Evolutionary conservation across 2,797 vertebrate genomes (phyloP).

Genomic region (Argya squamiceps): DNA sequence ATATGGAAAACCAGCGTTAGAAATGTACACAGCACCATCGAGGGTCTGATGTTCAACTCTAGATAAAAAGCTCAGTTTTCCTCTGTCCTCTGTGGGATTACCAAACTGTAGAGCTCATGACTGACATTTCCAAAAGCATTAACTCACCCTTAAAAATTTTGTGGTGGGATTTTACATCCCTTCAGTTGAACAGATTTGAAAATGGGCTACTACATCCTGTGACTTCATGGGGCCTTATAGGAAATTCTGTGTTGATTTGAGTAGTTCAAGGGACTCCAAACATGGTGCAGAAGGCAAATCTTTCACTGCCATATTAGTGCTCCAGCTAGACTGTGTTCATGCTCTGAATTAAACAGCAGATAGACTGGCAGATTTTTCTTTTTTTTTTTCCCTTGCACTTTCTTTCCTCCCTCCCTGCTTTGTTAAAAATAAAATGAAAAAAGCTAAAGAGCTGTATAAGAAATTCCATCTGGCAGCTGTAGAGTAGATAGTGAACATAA

Average conservation of each 20-base stretch:
- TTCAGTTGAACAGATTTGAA: not conserved
- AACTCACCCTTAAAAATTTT: not conserved
- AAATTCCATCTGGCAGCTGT: slow-evolving; percentile 61
- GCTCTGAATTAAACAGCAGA: not conserved
- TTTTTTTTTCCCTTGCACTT: not conserved
- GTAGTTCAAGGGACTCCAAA: not conserved
- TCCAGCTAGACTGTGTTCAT: not conserved
- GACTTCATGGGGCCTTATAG: not conserved
- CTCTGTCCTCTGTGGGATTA: not conserved
- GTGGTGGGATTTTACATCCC: not conserved
- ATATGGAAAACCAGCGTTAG: not conserved
- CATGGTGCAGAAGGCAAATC: not conserved
- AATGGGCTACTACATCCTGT: not conserved
- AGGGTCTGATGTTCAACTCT: not conserved
- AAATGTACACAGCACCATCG: not conserved
- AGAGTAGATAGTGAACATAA: slow-evolving; percentile 34
- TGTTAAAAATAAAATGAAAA: slow-evolving; percentile 38
- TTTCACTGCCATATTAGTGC: not conserved
- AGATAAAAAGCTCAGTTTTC: not conserved
- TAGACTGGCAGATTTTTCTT: not conserved
- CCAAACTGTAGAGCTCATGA: not conserved
- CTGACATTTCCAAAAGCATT: not conserved
- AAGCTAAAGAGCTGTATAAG: not conserved
- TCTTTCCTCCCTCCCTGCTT: not conserved
- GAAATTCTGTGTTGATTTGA: not conserved